Evolutionary conservation across 2,888 invertebrate species (phyloP), one percentile per base, ranked within the genome.

Genomic region (Pseudococcus longispinus): DNA sequence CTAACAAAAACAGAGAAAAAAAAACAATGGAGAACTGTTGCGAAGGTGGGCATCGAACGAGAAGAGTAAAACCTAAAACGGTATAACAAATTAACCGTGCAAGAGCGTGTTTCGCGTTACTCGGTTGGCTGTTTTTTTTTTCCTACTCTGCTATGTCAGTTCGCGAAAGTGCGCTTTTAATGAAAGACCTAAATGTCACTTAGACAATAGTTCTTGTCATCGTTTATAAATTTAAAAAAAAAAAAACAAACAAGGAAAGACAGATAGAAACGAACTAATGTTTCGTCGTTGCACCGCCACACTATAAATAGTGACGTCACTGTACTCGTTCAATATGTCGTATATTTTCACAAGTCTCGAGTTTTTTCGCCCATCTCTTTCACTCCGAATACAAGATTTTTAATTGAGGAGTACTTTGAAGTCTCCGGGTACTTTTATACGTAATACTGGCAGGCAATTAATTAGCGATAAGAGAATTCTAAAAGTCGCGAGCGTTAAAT

Each of bases 161-260:
- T 60, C 23, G 20, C 8, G 11, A 2, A 60, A 13, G 42, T 80
- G n/a, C 42, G 42, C 20, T 80, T 80, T 42, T 84, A 84, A 84
- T 84, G 84, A 84, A 84, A 84, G 84, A 84, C 84, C 60, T 60
- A 84, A 84, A 84, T 84, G 84, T 84, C 84, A 84, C 9, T 55
- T 55, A 84, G 37, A 84, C 84, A 84, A 84, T 84, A 37, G 84
- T 37, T 32, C 20, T 84, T 84, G 84, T 84, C 84, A 29, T 84
- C 84, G 84, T 84, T 60, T 55, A 84, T 32, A 51, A 51, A 46
- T 13, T 26, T 29, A 29, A 29, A 83, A 83, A 51, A 51, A 83
- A 82, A 44, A 15, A 44, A 44, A n/a, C n/a, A 32, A 20, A 80
- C 9, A 32, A 29, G 32, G 3, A 32, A 80, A 80, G 80, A 20